Base-by-base conservation (phyloP, 2,113 vertebrate genomes). In the Callospermophilus lateralis region DNA sequence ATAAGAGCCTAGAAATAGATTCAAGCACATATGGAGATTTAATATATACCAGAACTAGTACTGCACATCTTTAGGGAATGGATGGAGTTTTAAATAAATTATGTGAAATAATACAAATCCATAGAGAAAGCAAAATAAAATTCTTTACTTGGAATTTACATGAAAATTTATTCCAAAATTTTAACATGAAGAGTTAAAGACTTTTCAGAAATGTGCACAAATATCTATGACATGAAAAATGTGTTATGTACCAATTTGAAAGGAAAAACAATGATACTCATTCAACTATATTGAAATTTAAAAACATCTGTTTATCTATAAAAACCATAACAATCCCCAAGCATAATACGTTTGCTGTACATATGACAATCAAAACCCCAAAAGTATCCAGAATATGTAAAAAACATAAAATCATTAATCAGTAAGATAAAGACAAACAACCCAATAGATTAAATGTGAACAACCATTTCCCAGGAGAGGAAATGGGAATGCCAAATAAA, bases 261-360 rank as follows among this genome's bases (percentile, higher is more conserved):
- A 42, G 70, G 51, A 37, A 84, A 79, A 76, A 65, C 65, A 76
- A 0, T 32, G 34, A 84, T 90, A 85, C 55, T 26, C 8, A 61
- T 63, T 63, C 15, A 80, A 51, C 28, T 37, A 28, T 7, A 42
- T 51, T 58, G 37, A 78, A 80, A 76, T n/a, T 30, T 32, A 48
- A 87, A 45, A 84, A 93, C 17, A 67, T 84, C 3, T 95, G 19
- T n/a, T 90, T 90, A 77, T 55, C 28, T 39, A 95, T 63, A 81
- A 4, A 24, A 88, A 45, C 34, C 58, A 79, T 73, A 6, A 72
- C 22, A 48, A 39, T 42, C 12, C 15, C 34, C 72, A 95, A 90
- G 15, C 2, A 84, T 22, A 53, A 90, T n/a, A 76, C 61, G 68
- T 37, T 84, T 90, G 0, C 19, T 92, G 34, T 37, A 73, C 10